phyloP scores from a whole-genome alignment of 2,797 vertebrate species.

The Paramormyrops hopkinsi region DNA sequence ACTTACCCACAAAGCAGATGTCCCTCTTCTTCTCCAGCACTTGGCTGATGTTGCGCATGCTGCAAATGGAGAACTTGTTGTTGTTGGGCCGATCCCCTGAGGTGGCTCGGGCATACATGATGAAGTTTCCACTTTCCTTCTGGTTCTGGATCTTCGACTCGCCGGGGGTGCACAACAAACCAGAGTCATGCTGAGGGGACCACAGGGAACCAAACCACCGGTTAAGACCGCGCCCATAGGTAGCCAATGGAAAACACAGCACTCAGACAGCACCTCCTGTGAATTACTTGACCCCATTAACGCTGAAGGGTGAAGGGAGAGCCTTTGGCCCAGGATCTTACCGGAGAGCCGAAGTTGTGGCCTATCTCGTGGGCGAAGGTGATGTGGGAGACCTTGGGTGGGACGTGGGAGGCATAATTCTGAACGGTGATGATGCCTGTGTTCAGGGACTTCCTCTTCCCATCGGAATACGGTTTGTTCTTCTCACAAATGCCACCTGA shows the following conservation, averaged over 20 bases:
- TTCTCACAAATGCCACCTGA: conserved; percentile 95
- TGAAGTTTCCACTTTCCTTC: conserved; percentile 91
- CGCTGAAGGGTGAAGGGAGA: background rate
- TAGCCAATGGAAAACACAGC: background rate
- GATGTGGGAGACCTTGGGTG: conserved; percentile 94
- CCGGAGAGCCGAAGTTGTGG: conserved; percentile 96
- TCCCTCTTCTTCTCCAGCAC: conserved; percentile 83
- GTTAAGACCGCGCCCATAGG: background rate
- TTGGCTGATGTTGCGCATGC: conserved; percentile 85
- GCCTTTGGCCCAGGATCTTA: conserved; percentile 60
- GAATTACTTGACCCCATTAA: background rate
- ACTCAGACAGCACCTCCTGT: background rate
- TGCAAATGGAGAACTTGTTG: conserved; percentile 92
- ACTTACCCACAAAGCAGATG: conserved; percentile 87
- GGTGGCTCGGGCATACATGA: conserved; percentile 96
- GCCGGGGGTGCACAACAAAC: conserved; percentile 86
- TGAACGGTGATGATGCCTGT: conserved; percentile 98
- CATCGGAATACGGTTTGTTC: conserved; percentile 83
- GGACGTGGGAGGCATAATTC: conserved; percentile 92
- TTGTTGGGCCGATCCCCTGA: conserved; percentile 95
- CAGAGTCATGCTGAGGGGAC: conserved; percentile 85
- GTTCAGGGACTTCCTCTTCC: conserved; percentile 91
- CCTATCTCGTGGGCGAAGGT: conserved; percentile 97
- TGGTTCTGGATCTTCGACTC: conserved; percentile 75
- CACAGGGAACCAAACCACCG: background rate